A percentile compares a stretch with the other conserved stretches of the same genome.
Evolutionary conservation across 2,888 invertebrate species (phyloP).

Genomic region (Harpagoxenus sublaevis): DNA sequence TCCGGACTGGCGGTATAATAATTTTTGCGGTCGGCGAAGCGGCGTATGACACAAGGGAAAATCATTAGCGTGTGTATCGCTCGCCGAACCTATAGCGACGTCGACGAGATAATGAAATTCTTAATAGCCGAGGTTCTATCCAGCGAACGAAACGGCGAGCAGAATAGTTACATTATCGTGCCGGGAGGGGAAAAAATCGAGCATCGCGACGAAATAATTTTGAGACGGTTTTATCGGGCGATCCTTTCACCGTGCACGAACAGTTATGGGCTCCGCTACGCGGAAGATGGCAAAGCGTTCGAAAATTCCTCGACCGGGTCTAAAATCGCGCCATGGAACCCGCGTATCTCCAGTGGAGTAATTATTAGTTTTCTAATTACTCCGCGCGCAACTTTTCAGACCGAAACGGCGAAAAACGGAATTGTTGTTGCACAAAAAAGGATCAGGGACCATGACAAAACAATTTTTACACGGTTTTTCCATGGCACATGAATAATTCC

Average conservation of each 20-base stretch:
- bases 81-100: conserved; percentile 61
- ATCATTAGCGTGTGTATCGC: conserved; percentile 71
- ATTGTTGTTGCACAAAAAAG: conserved; percentile 13
- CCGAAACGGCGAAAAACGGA: conserved; percentile 10
- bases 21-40: conserved; percentile 54
- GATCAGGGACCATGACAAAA: neutral
- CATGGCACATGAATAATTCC: conserved; percentile 18
- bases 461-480: neutral
- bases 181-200: neutral
- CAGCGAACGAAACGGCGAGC: conserved; percentile 57
- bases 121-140: conserved; percentile 75
- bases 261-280: neutral
- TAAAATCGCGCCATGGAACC: conserved; percentile 4
- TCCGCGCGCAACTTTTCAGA: conserved; percentile 27
- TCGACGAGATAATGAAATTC: conserved; percentile 82
- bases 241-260: neutral
- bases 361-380: conserved; percentile 32
- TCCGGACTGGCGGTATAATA: conserved; percentile 49
- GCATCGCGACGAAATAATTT: neutral
- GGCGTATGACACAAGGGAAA: conserved; percentile 60
- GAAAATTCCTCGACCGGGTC: conserved; percentile 3
- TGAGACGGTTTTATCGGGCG: neutral
- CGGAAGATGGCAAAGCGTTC: neutral
- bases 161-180: conserved; percentile 1
- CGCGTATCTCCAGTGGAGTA: neutral